phyloP scores from a whole-genome alignment of 2,113 vertebrate genomes.

The Pomatostomus ruficeps region DNA sequence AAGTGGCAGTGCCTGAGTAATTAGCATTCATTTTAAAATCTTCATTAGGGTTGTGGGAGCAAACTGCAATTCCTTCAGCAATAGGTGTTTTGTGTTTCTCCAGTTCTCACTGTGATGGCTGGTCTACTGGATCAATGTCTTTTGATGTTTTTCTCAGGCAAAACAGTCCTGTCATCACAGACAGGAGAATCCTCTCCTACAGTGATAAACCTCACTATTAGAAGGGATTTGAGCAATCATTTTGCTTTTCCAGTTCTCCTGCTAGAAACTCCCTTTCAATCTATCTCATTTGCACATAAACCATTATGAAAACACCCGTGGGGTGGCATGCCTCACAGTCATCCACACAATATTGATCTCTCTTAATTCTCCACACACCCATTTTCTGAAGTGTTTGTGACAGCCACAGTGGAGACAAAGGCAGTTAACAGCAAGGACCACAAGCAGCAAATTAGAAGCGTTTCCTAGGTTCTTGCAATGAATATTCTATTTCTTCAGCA shows the following conservation, averaged over 20 bases:
- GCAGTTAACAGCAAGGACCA: neutral
- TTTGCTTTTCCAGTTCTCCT: neutral
- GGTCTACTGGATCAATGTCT: neutral
- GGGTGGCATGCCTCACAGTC: neutral
- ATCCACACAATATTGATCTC: neutral
- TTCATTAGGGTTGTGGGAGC: neutral
- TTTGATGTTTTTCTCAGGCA: neutral
- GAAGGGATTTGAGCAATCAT: neutral
- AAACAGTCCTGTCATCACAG: neutral
- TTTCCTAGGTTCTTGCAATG: neutral
- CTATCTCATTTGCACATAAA: neutral
- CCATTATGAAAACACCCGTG: neutral
- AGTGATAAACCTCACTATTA: neutral
- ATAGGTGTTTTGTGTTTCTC: neutral
- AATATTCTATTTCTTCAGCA: constrained; percentile 1
- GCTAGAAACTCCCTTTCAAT: neutral
- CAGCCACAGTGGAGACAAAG: neutral
- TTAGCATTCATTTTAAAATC: neutral
- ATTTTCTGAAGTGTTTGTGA: neutral
- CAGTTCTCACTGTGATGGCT: neutral
- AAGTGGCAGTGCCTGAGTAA: neutral
- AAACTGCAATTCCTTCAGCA: neutral
- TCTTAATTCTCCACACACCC: neutral
- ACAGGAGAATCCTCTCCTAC: neutral
- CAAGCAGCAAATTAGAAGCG: neutral